Base-by-base conservation (phyloP, 2,888 invertebrate species). In the Ganaspis brasiliensis region DNA sequence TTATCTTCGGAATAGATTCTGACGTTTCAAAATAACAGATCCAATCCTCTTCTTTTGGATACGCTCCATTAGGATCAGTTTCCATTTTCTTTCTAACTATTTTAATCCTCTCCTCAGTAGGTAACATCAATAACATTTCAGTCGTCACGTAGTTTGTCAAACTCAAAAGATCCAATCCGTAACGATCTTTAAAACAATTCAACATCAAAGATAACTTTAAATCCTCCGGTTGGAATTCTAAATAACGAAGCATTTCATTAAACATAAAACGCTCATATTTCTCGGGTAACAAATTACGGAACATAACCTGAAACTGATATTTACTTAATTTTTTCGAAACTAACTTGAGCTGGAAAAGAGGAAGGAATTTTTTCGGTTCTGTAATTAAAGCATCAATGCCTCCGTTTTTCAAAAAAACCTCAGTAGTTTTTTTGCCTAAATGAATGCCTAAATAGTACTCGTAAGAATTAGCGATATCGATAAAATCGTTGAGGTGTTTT, bases 71-170 rank as follows among this genome's bases (percentile, higher is more conserved):
- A 1, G 59, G 10, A 1, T 57, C 77, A 4, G 73, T 55, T n/a
- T 83, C 73, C 0, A 89, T 10, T 55, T 88, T 89, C 5, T 79
- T 76, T 9, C 79, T 82, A 4, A 87, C 89, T 19, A 85, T 81
- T 3, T 9, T 74, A 0, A 74, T 73, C 1, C 91, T 85, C 14
- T 89, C 84, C 0, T 87, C 84, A 0, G 21, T 4, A 2, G 88
- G 84, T 37, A 91, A 49, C 2, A 89, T 40, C 0, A 12, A 1
- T 19, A 91, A 16, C 8, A 90, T 67, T 0, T 74, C 14, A 0
- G 35, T 19, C 0, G 79, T 81, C 3, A 91, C 70, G 1, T 80
- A 67, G 0, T 78, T 26, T 1, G 72, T n/a, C 14, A 80, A 70
- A 0, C 84, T 81, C 1, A 85, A 59, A 1, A 91, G 71, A 59